Evolutionary conservation across 2,888 invertebrate species (phyloP), one percentile per base, ranked within the genome.

Genomic region (Xestia sexstrigata): DNA sequence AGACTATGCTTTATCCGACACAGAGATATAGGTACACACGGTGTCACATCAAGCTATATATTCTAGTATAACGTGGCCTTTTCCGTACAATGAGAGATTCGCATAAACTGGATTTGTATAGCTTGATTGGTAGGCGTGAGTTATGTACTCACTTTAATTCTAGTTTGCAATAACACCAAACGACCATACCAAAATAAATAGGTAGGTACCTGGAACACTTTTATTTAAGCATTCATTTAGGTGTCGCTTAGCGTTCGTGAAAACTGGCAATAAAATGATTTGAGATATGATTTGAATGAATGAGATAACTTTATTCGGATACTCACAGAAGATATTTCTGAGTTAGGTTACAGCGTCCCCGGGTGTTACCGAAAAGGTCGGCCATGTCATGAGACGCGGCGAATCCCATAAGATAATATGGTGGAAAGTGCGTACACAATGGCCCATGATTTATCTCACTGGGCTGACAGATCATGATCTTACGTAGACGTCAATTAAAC

Each of bases 361-460:
- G 62, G 52, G 52, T 66, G 58, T 35, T 55, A n/a, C 7, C 49
- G 23, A 63, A 63, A 45, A 72, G 85, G 76, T 81, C 23, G 9
- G 3, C 39, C 39, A 75, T 49, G 76, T 66, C 71, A 76, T 67
- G 63, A 74, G 84, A 82, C 20, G 60, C 30, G 26, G 13, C 15
- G 23, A 75, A 58, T 73, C 47, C 35, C 82, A 52, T 80, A 60
- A 55, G 71, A 72, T 81, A 69, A 75, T 58, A 69, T 30, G 67
- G 63, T 63, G 39, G n/a, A n/a, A 84, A 81, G n/a, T 65, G 65
- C n/a, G 65, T 26, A 65, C 65, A 65, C 84, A 82, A 84, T 84
- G 58, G 30, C 13, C 15, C 26, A 60, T 70, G 67, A 72, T 79
- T 60, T 72, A 72, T 73, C 47, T 83, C 47, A 62, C 58, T 67